phyloP scores from a whole-genome alignment of 2,113 vertebrate genomes.

The Leucosticte australis region DNA sequence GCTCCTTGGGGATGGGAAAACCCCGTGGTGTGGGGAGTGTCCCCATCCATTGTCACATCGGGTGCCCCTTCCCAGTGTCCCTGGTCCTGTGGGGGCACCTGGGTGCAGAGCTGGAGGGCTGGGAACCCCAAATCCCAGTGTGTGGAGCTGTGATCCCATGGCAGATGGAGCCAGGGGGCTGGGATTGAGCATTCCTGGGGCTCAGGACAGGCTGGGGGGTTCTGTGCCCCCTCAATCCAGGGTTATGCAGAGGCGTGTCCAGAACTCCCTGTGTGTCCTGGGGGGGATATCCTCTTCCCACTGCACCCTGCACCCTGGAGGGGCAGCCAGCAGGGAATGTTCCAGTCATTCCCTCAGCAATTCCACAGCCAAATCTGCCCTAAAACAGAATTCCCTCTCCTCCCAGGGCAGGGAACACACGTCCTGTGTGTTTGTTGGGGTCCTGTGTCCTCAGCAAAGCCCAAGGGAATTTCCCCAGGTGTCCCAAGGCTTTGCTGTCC shows the following conservation, averaged over 20 bases:
- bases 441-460: neutral
- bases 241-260: neutral
- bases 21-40: rapidly evolving
- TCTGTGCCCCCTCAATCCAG: neutral
- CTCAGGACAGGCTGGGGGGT: neutral
- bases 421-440: neutral
- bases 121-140: rapidly evolving
- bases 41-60: rapidly evolving
- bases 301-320: neutral
- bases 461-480: rapidly evolving
- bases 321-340: rapidly evolving
- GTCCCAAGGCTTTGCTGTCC: neutral
- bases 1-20: rapidly evolving
- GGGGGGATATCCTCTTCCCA: neutral
- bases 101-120: neutral
- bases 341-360: rapidly evolving
- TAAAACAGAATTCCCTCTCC: rapidly evolving
- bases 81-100: rapidly evolving
- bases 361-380: neutral
- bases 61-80: rapidly evolving
- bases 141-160: rapidly evolving
- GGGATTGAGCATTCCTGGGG: neutral
- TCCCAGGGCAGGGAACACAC: neutral
- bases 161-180: rapidly evolving
- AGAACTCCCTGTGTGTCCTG: rapidly evolving